These are phyloP conservation scores for Choristoneura fumiferana DNA, from an alignment of 1,140 invertebrate genomes.

Conservation along the genomic window DNA sequence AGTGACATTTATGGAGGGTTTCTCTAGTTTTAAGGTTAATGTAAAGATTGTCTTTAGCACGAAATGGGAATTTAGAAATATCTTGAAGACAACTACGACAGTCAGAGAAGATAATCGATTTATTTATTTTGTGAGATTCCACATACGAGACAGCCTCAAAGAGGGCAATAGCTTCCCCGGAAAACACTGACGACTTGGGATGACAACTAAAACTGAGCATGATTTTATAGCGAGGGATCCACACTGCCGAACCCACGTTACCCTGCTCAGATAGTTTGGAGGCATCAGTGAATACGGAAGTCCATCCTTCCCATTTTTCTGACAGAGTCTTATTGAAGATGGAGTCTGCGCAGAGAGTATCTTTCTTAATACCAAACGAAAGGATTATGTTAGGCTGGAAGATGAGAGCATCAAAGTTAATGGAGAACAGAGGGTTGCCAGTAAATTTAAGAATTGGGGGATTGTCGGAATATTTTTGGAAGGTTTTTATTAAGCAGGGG, in stretches of 20 bases:
- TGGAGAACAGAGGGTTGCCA: background rate
- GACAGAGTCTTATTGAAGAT: background rate
- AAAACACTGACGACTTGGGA: background rate
- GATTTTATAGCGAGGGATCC: background rate
- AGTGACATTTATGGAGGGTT: constrained; percentile 2
- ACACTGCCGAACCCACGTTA: background rate
- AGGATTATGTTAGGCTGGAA: background rate
- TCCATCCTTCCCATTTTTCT: background rate
- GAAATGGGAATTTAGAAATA: constrained; percentile 4
- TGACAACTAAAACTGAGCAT: constrained; percentile 4
- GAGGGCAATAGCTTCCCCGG: constrained; percentile 4
- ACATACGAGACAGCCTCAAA: constrained; percentile 19
- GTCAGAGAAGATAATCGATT: constrained; percentile 20
- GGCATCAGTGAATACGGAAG: background rate
- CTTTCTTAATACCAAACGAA: background rate
- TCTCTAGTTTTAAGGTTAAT: constrained; percentile 15
- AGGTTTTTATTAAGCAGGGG: background rate
- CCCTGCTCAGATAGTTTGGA: background rate
- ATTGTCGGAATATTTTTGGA: background rate
- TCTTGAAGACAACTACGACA: constrained; percentile 18
- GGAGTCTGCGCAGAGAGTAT: background rate
- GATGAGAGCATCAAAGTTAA: background rate
- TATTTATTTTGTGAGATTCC: constrained; percentile 20
- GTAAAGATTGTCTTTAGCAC: background rate
- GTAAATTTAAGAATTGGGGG: background rate